Conservation (phyloP, 2,797 vertebrate species). For the Staurois parvus region DNA sequence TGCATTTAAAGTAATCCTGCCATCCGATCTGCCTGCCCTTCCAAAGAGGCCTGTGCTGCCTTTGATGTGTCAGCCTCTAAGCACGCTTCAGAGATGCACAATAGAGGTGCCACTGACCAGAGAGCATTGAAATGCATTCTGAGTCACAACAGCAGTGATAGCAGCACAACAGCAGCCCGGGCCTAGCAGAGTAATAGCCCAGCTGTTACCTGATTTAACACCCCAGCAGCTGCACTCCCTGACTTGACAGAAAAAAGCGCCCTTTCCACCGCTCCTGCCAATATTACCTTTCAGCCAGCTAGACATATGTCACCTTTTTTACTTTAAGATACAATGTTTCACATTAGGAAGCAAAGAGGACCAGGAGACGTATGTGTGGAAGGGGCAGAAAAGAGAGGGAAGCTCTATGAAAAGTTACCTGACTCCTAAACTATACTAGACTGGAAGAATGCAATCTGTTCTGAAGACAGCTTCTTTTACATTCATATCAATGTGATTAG, state of each 20-base stretch:
- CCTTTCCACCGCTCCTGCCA: constrained; percentile 62
- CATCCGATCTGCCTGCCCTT: constrained; percentile 70
- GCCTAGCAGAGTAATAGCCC: constrained; percentile 64
- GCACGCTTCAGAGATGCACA: constrained; percentile 73
- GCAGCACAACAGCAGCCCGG: constrained; percentile 65
- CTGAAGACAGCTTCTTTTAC: neutral
- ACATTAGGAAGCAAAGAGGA: accelerated
- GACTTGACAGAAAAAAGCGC: constrained; percentile 63
- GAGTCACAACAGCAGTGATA: constrained; percentile 69
- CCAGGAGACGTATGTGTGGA: neutral
- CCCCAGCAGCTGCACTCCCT: constrained; percentile 74
- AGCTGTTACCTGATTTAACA: constrained; percentile 75
- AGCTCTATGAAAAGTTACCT: constrained; percentile 15
- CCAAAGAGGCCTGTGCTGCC: constrained; percentile 69
- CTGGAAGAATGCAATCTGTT: neutral
- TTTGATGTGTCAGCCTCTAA: constrained; percentile 71
- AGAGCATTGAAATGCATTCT: constrained; percentile 69
- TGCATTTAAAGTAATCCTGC: constrained; percentile 72
- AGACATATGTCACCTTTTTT: constrained; percentile 71
- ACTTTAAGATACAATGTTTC: constrained; percentile 61
- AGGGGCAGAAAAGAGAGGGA: neutral
- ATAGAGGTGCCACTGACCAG: constrained; percentile 72
- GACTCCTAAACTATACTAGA: constrained; percentile 3
- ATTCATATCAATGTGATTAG: neutral
- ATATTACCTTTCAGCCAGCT: constrained; percentile 75